A percentile compares a stretch with the other conserved stretches of the same genome.
Conservation (phyloP, 2,888 invertebrate species). For the Aspidapion aeneum region DNA sequence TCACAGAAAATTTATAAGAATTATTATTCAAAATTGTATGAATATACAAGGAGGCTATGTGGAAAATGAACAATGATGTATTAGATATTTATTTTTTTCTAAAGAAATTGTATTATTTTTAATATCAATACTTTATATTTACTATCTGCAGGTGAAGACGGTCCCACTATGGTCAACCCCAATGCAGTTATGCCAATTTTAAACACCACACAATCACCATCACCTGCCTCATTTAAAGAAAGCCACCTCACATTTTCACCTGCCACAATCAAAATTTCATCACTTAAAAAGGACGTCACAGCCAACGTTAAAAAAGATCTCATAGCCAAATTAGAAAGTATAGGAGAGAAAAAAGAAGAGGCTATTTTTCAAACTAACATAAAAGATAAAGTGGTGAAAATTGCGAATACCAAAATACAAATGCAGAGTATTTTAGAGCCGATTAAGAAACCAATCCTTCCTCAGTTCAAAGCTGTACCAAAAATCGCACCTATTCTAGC, state of each 20-base stretch:
- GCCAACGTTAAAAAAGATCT: constrained; percentile 66
- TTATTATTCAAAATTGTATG: too few species aligned
- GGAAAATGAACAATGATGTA: too few species aligned
- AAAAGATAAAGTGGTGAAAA: not conserved
- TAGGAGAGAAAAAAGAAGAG: constrained; percentile 34
- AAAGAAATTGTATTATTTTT: not conserved
- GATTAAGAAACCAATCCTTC: constrained; percentile 12
- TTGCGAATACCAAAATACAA: too few species aligned
- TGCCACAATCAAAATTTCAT: constrained; percentile 62
- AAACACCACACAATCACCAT: constrained; percentile 55
- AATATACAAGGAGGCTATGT: too few species aligned
- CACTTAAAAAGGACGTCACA: constrained; percentile 49
- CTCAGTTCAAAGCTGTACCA: constrained; percentile 40
- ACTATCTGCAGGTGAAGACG: constrained; percentile 58
- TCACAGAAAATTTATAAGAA: too few species aligned
- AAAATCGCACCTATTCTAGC: constrained; percentile 44
- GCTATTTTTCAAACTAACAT: too few species aligned
- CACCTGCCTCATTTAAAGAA: constrained; percentile 60
- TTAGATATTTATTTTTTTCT: too few species aligned
- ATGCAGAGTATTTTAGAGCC: too few species aligned
- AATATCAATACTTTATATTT: too few species aligned
- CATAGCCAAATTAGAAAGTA: constrained; percentile 53
- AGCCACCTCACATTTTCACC: constrained; percentile 72
- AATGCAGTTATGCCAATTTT: constrained; percentile 85
- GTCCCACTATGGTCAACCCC: constrained; percentile 74